phyloP scores from a whole-genome alignment of 2,888 invertebrate species.

The Patella caerulea region DNA sequence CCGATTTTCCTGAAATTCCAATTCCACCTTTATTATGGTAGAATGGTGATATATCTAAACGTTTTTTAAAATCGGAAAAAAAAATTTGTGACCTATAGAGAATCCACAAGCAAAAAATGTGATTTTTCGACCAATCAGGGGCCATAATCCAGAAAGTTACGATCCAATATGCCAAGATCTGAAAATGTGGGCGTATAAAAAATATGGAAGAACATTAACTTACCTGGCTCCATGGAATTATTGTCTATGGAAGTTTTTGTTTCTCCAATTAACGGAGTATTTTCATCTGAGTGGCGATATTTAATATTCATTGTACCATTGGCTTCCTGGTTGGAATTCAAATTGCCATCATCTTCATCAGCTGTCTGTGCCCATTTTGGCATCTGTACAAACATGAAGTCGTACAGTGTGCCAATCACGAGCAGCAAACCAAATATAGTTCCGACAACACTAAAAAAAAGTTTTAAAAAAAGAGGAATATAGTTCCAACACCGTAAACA shows the following conservation, averaged over 20 bases:
- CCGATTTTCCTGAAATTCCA: no score
- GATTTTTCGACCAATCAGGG: no score
- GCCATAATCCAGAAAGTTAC: no score
- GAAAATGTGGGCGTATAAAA: no score
- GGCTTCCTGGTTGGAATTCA: background rate
- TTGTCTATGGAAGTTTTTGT: background rate
- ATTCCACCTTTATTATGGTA: no score
- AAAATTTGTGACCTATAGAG: no score
- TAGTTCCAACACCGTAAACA: no score
- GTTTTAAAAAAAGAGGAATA: no score
- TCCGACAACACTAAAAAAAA: conserved; percentile 25
- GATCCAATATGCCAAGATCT: no score
- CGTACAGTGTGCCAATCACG: conserved; percentile 29
- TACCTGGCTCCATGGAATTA: background rate
- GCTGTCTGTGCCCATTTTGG: conserved; percentile 25
- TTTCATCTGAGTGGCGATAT: background rate
- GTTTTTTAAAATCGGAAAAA: no score
- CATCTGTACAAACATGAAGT: conserved; percentile 28
- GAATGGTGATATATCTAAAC: no score
- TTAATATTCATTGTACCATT: conserved; percentile 8
- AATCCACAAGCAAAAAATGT: no score
- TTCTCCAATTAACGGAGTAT: background rate
- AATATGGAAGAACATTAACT: background rate
- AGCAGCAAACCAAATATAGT: conserved; percentile 24
- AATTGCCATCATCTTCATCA: background rate